These are phyloP conservation scores for Malurus splendens DNA, from an alignment of 2,797 vertebrate genomes.

Conservation along the genomic window DNA sequence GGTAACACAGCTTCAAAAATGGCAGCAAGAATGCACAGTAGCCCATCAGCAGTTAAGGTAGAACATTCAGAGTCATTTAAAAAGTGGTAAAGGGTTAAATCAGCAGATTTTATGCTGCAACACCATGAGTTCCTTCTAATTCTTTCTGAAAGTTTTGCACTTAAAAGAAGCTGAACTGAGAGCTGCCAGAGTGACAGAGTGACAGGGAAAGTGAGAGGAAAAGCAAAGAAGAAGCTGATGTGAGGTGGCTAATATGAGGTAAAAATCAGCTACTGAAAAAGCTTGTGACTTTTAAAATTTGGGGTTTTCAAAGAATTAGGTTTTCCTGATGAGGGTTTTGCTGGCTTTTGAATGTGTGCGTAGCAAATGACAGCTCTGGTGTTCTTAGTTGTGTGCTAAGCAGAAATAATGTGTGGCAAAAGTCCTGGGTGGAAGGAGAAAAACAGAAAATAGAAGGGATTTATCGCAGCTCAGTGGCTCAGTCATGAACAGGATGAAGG, in stretches of 20 bases:
- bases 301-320: accelerated
- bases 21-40: not conserved
- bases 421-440: not conserved
- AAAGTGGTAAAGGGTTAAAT: not conserved
- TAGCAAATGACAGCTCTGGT: not conserved
- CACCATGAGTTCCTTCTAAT: not conserved
- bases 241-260: not conserved
- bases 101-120: not conserved
- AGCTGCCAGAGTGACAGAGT: not conserved
- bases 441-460: not conserved
- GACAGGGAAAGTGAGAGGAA: not conserved
- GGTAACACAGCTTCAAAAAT: not conserved
- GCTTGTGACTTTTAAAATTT: not conserved
- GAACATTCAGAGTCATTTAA: not conserved
- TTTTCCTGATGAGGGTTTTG: not conserved
- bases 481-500: not conserved
- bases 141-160: not conserved
- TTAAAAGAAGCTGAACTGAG: not conserved
- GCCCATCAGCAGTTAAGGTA: not conserved
- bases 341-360: not conserved
- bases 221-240: not conserved
- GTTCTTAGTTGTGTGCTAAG: not conserved
- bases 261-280: not conserved
- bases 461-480: not conserved
- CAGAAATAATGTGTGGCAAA: not conserved